Evolutionary conservation across 2,113 vertebrate species (phyloP), one percentile per base, ranked within the genome.

Genomic region (Sphyrna mokarran): DNA sequence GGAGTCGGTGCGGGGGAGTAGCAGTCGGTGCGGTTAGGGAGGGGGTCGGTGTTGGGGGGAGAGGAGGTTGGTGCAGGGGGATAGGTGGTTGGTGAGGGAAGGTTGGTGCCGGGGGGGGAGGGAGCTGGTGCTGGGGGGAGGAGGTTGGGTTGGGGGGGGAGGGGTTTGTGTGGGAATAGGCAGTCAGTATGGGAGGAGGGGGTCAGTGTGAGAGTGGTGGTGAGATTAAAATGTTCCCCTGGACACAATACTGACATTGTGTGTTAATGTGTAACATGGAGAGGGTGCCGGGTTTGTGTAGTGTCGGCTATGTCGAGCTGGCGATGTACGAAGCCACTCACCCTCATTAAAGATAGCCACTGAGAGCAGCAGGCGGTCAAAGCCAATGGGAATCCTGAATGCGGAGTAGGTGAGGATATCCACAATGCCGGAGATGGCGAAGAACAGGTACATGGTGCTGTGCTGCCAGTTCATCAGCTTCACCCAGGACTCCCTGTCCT

Each of bases 401-500:
- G 96, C 96, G 33, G 96, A 2, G 16, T 96, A 96, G 29, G 97
- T 98, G 96, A 98, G 95, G 96, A 99, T 96, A 1, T 99, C 97
- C 0, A 97, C 96, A 1, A 98, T 70, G 7, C 98, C 99, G 0
- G 98, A 98, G 95, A 99, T 97, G 0, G 98, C 98, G 0, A 97
- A 99, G 97, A 99, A 99, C 16, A 99, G 97, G 96, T 99, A 99
- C 99, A 99, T 99, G 95, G 99, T 99, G 96, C 97, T 97, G 97
- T 99, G 99, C 96, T 99, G 99, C 99, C 99, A 99, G 97, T 99
- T 99, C 99, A 99, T 99, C 94, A 99, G 96, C 96, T 99, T 99
- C 26, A 99, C 97, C 99, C 99, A 99, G 0, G 97, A 95, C 0
- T 3, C 89, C 0, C 95, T 96, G 18, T 97, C 96, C 0, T 95